Base-by-base conservation (phyloP, 2,888 invertebrate species). In the Creontiades dilutus region DNA sequence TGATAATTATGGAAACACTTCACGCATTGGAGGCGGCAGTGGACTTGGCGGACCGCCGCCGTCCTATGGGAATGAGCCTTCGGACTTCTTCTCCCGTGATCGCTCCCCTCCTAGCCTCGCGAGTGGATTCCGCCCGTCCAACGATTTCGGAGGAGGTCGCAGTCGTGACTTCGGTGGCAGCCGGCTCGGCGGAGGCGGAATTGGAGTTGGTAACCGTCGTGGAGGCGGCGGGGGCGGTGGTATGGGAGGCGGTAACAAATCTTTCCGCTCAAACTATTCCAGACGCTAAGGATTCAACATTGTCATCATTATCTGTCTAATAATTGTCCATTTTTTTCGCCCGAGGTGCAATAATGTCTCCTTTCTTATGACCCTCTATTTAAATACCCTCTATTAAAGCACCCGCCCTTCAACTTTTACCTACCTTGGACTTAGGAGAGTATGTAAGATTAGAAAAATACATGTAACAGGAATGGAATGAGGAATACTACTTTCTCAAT, bases 21-120 rank as follows among this genome's bases (percentile, higher is more conserved):
- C n/a, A 0, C 57, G 57, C n/a, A n/a, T 57, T 23, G 84, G 82
- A 13, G 82, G 84, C 23, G 84, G 84, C 7, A 47, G 84, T 28
- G 48, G 84, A 23, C 48, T 48, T 2, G 52, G 57, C 27, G 84
- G 84, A 19, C 52, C 52, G 12, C 37, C 37, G 7, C 27, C 48
- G 0, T 23, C 27, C 19, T 84, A 48, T 23, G 27, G n/a, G 4
- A 84, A 55, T 23, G 84, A 84, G 12, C 84, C 47, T 0, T 57
- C 57, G 12, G 84, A 84, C 57, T 84, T 52, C 48, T 84, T 84
- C 23, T 48, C 48, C 19, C 84, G 84, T 7, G 84, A 84, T 27
- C 84, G 84, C 27, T 84, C 84, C 14, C 84, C 84, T 19, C 84
- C 84, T 3, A 23, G n/a, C 13, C 14, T 52, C 4, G 27, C 55